A percentile compares a stretch with the other conserved stretches of the same genome.
These are phyloP conservation scores for Siderastrea radians DNA, from an alignment of 92 coral and sea anemone genomes.

Conservation along the genomic window DNA sequence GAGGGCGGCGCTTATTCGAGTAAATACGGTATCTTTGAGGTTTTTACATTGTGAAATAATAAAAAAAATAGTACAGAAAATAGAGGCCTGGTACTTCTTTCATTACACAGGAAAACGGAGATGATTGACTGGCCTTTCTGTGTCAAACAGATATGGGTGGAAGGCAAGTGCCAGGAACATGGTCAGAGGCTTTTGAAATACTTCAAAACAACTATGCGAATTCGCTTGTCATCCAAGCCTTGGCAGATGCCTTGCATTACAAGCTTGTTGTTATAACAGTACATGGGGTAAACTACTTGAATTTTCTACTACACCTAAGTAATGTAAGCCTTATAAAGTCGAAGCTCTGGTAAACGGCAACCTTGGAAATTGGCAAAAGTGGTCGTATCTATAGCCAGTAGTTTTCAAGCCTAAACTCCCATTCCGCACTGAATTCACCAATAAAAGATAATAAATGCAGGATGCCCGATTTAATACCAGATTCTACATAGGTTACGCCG, in stretches of 20 bases:
- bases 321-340: not conserved
- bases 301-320: not conserved
- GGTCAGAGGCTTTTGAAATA: slow-evolving; percentile 50
- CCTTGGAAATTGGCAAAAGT: slow-evolving; percentile 38
- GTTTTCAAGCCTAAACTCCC: slow-evolving; percentile 16
- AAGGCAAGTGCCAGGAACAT: slow-evolving; percentile 47
- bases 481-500: not conserved
- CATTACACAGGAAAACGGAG: slow-evolving; percentile 42
- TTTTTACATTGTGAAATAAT: slow-evolving; percentile 1
- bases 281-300: slow-evolving; percentile 56
- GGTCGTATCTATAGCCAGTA: slow-evolving; percentile 14
- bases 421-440: not conserved
- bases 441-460: not conserved
- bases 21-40: slow-evolving; percentile 54
- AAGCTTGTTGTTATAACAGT: slow-evolving; percentile 55
- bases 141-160: slow-evolving; percentile 53
- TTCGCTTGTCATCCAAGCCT: slow-evolving; percentile 20
- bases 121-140: slow-evolving; percentile 42
- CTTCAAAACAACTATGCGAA: slow-evolving; percentile 59
- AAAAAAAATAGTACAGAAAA: not conserved
- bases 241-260: slow-evolving; percentile 45
- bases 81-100: slow-evolving; percentile 18
- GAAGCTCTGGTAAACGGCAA: slow-evolving; percentile 33
- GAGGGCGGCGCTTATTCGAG: slow-evolving; percentile 75
- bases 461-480: slow-evolving; percentile 3